Evolutionary conservation across 1,140 invertebrate species (phyloP).

Genomic region (Microvelia longipes): DNA sequence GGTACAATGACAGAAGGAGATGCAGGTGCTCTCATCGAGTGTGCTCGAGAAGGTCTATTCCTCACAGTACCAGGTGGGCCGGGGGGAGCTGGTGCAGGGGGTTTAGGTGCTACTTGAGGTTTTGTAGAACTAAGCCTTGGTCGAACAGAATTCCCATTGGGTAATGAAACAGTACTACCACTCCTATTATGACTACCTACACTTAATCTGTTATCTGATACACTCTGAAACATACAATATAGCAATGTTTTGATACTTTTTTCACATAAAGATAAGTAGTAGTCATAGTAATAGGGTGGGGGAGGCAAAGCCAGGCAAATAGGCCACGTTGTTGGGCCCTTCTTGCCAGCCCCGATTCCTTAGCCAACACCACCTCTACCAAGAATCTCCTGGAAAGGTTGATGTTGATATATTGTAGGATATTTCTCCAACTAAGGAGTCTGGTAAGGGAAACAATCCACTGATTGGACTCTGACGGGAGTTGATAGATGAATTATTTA

Average conservation of each 20-base stretch:
- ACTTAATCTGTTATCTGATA: conserved; percentile 7
- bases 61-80: conserved; percentile 27
- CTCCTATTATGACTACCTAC: conserved; percentile 5
- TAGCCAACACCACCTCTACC: too few relatives aligned
- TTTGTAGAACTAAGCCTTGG: conserved; percentile 23
- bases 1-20: conserved; percentile 31
- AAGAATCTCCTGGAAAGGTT: too few relatives aligned
- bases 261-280: neutral
- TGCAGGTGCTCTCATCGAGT: conserved; percentile 37
- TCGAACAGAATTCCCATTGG: neutral
- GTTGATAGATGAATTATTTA: too few relatives aligned
- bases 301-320: too few relatives aligned
- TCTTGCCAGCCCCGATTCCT: too few relatives aligned
- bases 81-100: conserved; percentile 35
- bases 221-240: conserved; percentile 9
- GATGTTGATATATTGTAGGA: too few relatives aligned
- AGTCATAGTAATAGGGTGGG: too few relatives aligned
- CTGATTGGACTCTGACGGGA: too few relatives aligned
- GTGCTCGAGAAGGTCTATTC: conserved; percentile 33
- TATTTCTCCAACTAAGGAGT: too few relatives aligned
- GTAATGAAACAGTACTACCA: conserved; percentile 12
- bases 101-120: conserved; percentile 36
- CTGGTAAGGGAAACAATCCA: too few relatives aligned
- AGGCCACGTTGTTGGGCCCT: too few relatives aligned
- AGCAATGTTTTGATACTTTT: conserved; percentile 1